A percentile compares a stretch with the other conserved stretches of the same genome.
These are phyloP conservation scores for Erythrolamprus reginae DNA, from an alignment of 2,113 vertebrate genomes.

Conservation along the genomic window DNA sequence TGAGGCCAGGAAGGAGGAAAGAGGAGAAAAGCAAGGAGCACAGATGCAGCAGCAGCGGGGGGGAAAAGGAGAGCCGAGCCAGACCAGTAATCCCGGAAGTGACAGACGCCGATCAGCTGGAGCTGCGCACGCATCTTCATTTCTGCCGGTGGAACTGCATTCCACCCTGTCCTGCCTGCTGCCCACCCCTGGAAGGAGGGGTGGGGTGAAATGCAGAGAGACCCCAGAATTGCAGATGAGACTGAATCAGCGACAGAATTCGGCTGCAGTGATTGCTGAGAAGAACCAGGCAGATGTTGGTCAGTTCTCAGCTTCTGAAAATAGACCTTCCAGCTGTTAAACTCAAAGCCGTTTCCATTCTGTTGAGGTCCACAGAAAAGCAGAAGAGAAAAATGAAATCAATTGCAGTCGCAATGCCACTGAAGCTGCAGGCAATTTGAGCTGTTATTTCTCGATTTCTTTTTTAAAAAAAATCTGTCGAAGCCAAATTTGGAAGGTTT, in stretches of 20 bases:
- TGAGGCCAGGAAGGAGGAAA: too few species aligned
- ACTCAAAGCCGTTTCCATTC: background rate
- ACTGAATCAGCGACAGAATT: background rate
- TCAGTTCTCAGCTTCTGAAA: background rate
- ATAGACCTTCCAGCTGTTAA: background rate
- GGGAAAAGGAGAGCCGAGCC: too few species aligned
- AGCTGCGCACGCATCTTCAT: too few species aligned
- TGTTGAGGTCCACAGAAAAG: background rate
- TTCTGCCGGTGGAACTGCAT: too few species aligned
- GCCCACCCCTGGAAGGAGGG: too few species aligned
- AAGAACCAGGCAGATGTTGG: background rate
- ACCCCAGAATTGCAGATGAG: background rate
- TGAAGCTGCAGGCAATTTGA: background rate
- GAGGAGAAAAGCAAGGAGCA: too few species aligned
- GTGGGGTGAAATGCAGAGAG: background rate
- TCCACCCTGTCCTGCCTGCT: too few species aligned
- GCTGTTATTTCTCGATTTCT: background rate
- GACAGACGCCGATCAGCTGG: too few species aligned
- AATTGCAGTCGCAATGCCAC: background rate
- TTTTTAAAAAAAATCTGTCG: background rate
- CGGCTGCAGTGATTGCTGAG: background rate
- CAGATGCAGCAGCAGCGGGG: too few species aligned
- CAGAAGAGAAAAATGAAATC: background rate
- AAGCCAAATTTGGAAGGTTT: background rate
- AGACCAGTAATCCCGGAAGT: too few species aligned